phyloP scores from a whole-genome alignment of 37 sponge, comb jelly and placozoan species.

The Beroe ovata region DNA sequence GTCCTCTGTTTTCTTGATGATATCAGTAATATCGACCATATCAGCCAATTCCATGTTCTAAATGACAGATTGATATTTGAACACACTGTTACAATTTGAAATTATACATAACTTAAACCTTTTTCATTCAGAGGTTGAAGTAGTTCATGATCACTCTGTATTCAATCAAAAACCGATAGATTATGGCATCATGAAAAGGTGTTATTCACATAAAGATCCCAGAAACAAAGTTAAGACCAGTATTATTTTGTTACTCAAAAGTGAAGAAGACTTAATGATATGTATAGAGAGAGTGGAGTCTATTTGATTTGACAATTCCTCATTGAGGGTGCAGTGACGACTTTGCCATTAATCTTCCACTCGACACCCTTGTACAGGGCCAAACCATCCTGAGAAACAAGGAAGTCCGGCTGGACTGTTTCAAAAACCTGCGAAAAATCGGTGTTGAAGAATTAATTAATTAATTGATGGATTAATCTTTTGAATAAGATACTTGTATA shows the following conservation, averaged over 20 bases:
- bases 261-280: background rate
- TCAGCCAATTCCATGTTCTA: background rate
- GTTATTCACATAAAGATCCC: background rate
- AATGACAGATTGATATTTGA: too few relatives aligned
- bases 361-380: constrained; percentile 54
- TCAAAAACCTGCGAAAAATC: constrained; percentile 14
- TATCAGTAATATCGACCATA: constrained; percentile 18
- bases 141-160: too few relatives aligned
- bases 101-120: too few relatives aligned
- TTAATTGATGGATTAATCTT: too few relatives aligned
- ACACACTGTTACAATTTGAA: too few relatives aligned
- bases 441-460: too few relatives aligned
- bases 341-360: constrained; percentile 54
- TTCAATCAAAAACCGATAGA: too few relatives aligned
- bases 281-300: background rate
- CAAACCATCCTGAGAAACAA: constrained; percentile 27
- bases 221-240: background rate
- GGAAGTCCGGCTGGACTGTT: constrained; percentile 27
- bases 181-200: too few relatives aligned
- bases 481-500: too few relatives aligned
- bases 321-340: constrained; percentile 39
- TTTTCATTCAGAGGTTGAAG: too few relatives aligned
- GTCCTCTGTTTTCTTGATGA: constrained; percentile 53
- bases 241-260: too few relatives aligned
- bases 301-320: constrained; percentile 41